Percentiles rank a stretch among this genome's conserved stretches.
Conservation (phyloP, 2,888 invertebrate genomes). For the Drosophila prostipennis region DNA sequence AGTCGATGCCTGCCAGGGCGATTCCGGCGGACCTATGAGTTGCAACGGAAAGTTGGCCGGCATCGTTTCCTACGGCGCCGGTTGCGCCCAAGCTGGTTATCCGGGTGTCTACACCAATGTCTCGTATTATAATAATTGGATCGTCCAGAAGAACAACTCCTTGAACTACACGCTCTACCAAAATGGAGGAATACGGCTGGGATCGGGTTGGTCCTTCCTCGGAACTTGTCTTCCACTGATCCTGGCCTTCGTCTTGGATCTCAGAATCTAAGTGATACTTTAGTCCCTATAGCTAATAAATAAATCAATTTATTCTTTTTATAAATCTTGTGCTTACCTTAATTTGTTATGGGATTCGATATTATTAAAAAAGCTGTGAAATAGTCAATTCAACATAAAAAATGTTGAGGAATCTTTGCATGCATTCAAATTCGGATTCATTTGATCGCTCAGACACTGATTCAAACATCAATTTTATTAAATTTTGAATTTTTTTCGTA, state of each 20-base stretch:
- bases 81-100: conserved; percentile 58
- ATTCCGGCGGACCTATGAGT: conserved; percentile 79
- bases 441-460: conserved; percentile 1
- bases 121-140: conserved; percentile 64
- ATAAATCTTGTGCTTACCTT: neutral
- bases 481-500: neutral
- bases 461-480: neutral
- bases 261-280: neutral
- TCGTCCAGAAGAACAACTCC: conserved; percentile 51
- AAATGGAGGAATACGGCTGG: neutral
- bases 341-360: too few relatives aligned
- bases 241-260: conserved; percentile 20
- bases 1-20: conserved; percentile 79
- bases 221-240: conserved; percentile 2
- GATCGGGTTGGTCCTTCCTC: neutral
- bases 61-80: conserved; percentile 76
- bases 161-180: conserved; percentile 58
- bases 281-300: conserved; percentile 7
- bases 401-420: too few relatives aligned
- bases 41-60: conserved; percentile 67
- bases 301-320: conserved; percentile 9
- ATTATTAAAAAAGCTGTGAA: too few relatives aligned
- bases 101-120: conserved; percentile 82
- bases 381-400: too few relatives aligned
- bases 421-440: neutral